Evolutionary conservation across 2,888 invertebrate species (phyloP).

Genomic region (Synergus gifuensis): DNA sequence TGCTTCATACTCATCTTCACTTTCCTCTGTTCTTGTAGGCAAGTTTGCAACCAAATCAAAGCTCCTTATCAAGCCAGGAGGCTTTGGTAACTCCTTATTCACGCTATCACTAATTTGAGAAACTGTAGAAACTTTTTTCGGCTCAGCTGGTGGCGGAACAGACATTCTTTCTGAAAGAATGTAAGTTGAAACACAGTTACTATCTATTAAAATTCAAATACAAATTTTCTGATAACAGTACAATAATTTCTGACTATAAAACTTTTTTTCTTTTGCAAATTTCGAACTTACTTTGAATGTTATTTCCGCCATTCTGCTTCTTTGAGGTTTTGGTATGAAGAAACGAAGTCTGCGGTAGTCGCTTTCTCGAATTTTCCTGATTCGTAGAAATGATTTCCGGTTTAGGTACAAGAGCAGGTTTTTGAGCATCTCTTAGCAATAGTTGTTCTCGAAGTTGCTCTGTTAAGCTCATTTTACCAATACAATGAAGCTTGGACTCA

Average conservation of each 20-base stretch:
- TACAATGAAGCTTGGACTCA: conserved; percentile 58
- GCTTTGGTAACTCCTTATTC: conserved; percentile 59
- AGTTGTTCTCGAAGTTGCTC: conserved; percentile 68
- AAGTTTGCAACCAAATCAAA: conserved; percentile 73
- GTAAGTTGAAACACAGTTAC: conserved; percentile 21
- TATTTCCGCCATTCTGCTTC: conserved; percentile 41
- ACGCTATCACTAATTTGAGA: conserved; percentile 45
- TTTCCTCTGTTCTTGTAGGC: conserved; percentile 68
- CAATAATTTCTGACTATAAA: no score
- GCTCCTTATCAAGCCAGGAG: conserved; percentile 60
- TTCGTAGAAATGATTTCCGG: conserved; percentile 28
- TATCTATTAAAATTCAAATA: neutral
- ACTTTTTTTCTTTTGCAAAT: neutral
- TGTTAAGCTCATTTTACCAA: conserved; percentile 59
- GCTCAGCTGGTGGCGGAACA: conserved; percentile 61
- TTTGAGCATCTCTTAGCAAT: conserved; percentile 54
- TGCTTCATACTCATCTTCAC: conserved; percentile 73
- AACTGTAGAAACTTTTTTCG: conserved; percentile 48
- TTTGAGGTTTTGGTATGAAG: conserved; percentile 57
- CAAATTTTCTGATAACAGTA: neutral
- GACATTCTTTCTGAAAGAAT: conserved; percentile 57
- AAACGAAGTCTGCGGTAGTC: conserved; percentile 65
- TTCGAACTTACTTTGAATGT: conserved; percentile 57
- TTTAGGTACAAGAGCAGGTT: conserved; percentile 5
- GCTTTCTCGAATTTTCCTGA: conserved; percentile 32